Base-by-base conservation (phyloP, 2,888 invertebrate genomes). In the Cartodere bifasciata region DNA sequence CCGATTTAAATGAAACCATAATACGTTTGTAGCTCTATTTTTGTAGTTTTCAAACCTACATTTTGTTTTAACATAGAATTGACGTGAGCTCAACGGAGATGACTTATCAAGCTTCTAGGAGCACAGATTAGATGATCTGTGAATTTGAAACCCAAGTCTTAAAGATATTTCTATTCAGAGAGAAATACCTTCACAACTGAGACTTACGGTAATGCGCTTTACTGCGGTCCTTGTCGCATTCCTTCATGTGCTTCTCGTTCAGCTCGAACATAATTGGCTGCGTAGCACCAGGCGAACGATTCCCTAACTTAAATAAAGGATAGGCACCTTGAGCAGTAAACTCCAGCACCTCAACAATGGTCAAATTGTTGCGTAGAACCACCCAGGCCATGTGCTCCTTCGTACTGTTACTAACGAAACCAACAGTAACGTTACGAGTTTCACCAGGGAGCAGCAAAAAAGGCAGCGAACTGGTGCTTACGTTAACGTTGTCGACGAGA, bases 271-370 rank as follows among this genome's bases (percentile, higher is more conserved):
- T 60, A 13, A 95, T 61, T 4, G 88, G 81, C 11, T 75, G 70
- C 25, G 59, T 49, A 3, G 80, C 75, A 5, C 85, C 87, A 0
- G 90, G 82, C 33, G 75, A 76, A n/a, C 83, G 74, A 49, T 86
- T 90, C 13, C 79, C 90, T 48, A 94, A 79, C 49, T 83, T 82
- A 57, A 97, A 80, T 55, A 83, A 77, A 3, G 92, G 88, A 43
- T 74, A 63, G 2, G 85, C 88, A 10, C 92, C 90, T 50, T 80
- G 76, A 0, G 88, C 94, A 33, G 72, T 73, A 37, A 97, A 60
- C 50, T 80, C 73, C 14, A 92, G 67, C 2, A 80, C 76, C 60
- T 97, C 95, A 50, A 94, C 58, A 20, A 90, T 75, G 1, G 95
- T 97, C 50, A 97, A 64, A 59, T 97, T 97, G 58, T 95, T 97